Conservation (phyloP, 2,113 vertebrate genomes). For the Dendrocopos noguchii region DNA sequence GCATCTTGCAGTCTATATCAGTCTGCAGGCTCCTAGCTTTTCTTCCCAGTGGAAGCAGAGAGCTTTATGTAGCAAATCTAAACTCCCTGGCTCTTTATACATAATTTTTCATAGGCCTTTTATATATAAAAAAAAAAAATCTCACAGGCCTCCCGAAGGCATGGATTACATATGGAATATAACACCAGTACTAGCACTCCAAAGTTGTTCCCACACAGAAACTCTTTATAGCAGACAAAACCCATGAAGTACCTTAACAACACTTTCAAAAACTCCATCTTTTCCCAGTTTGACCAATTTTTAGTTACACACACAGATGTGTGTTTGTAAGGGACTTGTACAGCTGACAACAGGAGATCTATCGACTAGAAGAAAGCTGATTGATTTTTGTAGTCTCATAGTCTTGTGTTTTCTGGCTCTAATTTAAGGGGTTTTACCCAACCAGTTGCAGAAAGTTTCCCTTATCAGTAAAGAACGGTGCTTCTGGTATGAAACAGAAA, state of each 20-base stretch:
- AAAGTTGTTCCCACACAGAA: not conserved
- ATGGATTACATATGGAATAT: not conserved
- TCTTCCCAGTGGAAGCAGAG: not conserved
- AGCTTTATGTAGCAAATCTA: not conserved
- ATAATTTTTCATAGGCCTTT: not conserved
- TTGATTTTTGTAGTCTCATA: not conserved
- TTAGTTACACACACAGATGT: not conserved
- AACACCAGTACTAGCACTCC: not conserved
- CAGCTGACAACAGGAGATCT: not conserved
- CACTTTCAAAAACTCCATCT: not conserved
- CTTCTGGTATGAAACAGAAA: not conserved
- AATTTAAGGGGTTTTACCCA: not conserved
- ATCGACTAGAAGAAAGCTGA: not conserved
- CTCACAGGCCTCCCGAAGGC: not conserved
- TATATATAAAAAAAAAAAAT: not conserved
- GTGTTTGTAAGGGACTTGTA: not conserved
- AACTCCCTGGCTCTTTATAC: not conserved
- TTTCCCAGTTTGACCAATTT: not conserved
- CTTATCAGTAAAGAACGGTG: not conserved
- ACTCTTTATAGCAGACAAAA: not conserved
- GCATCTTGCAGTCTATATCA: not conserved
- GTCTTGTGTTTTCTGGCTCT: not conserved
- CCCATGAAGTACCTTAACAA: not conserved
- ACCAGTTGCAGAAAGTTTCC: not conserved
- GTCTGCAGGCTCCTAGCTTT: not conserved